A percentile compares a stretch with the other conserved stretches of the same genome.
phyloP scores from a whole-genome alignment of 2,888 invertebrate genomes.

The Amblyteles armatorius region DNA sequence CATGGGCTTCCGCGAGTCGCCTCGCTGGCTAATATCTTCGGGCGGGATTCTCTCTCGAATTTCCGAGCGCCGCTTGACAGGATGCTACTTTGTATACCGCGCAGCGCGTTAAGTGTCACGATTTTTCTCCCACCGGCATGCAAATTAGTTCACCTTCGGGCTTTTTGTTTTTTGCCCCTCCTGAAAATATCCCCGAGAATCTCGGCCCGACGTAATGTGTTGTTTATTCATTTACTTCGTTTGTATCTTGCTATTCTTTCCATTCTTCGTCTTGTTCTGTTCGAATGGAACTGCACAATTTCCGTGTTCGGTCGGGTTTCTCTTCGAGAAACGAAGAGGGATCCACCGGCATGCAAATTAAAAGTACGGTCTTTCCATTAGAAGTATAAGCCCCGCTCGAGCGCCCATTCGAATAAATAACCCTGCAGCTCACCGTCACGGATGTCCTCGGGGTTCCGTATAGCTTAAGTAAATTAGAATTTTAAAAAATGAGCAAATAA shows the following conservation, averaged over 20 bases:
- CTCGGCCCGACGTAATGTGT: not conserved
- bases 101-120: conserved; percentile 38
- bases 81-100: conserved; percentile 30
- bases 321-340: conserved; percentile 19
- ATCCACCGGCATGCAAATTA: conserved; percentile 27
- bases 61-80: conserved; percentile 29
- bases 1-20: not conserved
- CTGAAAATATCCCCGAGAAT: conserved; percentile 16
- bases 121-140: conserved; percentile 31
- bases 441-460: not conserved
- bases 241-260: not conserved
- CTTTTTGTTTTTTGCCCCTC: not conserved
- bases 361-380: conserved; percentile 44
- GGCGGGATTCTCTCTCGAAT: conserved; percentile 10
- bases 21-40: conserved; percentile 25
- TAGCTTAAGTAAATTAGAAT: conserved; percentile 31
- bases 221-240: not conserved
- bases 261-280: too few relatives aligned
- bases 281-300: not conserved
- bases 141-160: not conserved
- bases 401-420: conserved; percentile 46
- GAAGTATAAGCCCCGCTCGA: conserved; percentile 31
- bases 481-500: not conserved
- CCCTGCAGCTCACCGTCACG: conserved; percentile 3
- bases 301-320: conserved; percentile 13